Conservation (phyloP, 2,797 vertebrate genomes). For the Lepilemur ruficaudatus region DNA sequence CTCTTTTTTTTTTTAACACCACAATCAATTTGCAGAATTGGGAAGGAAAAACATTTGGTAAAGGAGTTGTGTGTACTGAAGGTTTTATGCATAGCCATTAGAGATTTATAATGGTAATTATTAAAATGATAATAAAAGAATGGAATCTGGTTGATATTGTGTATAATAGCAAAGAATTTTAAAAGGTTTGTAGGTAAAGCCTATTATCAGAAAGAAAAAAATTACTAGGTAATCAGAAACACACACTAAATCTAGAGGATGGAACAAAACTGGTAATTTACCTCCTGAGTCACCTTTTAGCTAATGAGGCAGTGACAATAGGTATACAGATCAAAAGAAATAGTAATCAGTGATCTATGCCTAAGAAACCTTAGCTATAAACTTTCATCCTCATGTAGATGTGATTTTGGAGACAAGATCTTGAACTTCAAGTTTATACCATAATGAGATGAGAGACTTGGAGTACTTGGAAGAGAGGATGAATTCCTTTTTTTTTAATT, state of each 20-base stretch:
- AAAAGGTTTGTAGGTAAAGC: not conserved
- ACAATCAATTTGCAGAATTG: not conserved
- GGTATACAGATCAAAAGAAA: not conserved
- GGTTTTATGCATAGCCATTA: not conserved
- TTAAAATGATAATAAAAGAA: not conserved
- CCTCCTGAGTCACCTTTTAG: not conserved
- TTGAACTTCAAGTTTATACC: not conserved
- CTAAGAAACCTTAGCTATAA: not conserved
- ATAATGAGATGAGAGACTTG: not conserved
- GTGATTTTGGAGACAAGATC: not conserved
- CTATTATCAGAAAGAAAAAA: not conserved
- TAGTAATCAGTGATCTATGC: not conserved
- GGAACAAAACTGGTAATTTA: not conserved
- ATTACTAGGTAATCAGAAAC: not conserved
- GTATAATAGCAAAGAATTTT: not conserved
- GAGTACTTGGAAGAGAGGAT: not conserved
- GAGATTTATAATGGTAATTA: not conserved
- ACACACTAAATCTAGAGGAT: not conserved
- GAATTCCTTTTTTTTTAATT: not conserved
- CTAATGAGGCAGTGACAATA: not conserved
- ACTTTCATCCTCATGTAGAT: not conserved
- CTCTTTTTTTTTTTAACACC: not conserved
- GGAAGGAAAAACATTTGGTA: not conserved
- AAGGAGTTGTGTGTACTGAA: not conserved
- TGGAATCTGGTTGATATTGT: not conserved